Conservation (phyloP, 2,888 invertebrate species). For the Eurois occulta region DNA sequence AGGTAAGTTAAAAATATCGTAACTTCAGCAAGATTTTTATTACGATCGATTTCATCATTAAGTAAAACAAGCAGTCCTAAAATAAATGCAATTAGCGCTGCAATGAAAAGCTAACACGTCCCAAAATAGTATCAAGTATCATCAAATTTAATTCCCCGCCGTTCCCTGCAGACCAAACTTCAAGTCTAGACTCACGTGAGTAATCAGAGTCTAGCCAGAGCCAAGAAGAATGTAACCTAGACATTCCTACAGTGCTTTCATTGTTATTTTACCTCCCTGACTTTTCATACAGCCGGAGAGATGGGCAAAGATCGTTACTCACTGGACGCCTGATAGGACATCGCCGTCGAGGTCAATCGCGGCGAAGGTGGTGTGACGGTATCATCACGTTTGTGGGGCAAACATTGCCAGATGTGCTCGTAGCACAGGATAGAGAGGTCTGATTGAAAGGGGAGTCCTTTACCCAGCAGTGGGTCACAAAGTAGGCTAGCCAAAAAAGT, state of each 20-base stretch:
- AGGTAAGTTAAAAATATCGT: not conserved
- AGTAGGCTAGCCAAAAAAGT: not conserved
- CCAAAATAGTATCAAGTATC: slow-evolving; percentile 3
- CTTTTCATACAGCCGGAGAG: not conserved
- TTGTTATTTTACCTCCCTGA: not conserved
- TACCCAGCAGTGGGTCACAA: not conserved
- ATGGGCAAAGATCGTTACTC: not conserved
- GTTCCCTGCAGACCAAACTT: slow-evolving; percentile 30
- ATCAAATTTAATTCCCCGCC: slow-evolving; percentile 25
- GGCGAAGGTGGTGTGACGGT: not conserved
- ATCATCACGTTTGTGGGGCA: not conserved
- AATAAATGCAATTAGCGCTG: not conserved
- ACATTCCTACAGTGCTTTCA: slow-evolving; percentile 15
- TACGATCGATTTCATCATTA: not conserved
- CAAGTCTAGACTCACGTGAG: slow-evolving; percentile 45
- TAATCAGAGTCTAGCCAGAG: slow-evolving; percentile 49
- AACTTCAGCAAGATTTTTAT: not conserved
- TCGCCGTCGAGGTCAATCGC: not conserved
- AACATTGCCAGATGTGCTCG: not conserved
- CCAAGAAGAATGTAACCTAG: slow-evolving; percentile 7
- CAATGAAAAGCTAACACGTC: slow-evolving; percentile 13
- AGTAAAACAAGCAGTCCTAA: not conserved
- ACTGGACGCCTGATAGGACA: not conserved
- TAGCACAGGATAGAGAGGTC: not conserved
- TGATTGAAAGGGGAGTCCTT: not conserved